These are phyloP conservation scores for Shargacucullia verbasci DNA, from an alignment of 2,888 invertebrate species.

Conservation along the genomic window DNA sequence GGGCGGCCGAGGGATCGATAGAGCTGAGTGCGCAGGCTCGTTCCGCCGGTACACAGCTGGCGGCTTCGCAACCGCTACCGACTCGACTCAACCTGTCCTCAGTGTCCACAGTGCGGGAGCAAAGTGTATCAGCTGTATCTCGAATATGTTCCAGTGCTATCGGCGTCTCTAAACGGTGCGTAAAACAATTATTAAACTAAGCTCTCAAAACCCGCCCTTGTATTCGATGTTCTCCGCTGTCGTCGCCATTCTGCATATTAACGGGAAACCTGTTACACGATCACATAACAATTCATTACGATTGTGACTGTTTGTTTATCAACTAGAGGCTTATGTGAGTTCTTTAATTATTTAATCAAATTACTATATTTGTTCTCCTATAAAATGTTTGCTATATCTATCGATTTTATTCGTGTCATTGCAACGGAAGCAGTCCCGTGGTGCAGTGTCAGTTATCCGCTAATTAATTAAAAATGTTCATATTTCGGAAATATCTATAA, in stretches of 20 bases:
- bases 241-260: conserved; percentile 67
- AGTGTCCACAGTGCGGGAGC: conserved; percentile 71
- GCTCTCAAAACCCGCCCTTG: conserved; percentile 11
- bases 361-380: conserved; percentile 13
- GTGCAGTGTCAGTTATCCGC: conserved; percentile 14
- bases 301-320: conserved; percentile 76
- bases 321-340: conserved; percentile 48
- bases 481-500: conserved; percentile 14
- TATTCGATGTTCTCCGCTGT: conserved; percentile 23
- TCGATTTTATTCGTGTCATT: conserved; percentile 38
- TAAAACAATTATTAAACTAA: conserved; percentile 51
- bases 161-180: conserved; percentile 82
- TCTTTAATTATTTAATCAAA: conserved; percentile 13
- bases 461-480: conserved; percentile 14
- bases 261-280: conserved; percentile 80
- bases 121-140: conserved; percentile 72
- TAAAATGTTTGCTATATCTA: conserved; percentile 28
- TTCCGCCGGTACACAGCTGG: conserved; percentile 76
- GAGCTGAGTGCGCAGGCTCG: conserved; percentile 83
- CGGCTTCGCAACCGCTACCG: conserved; percentile 70
- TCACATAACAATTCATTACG: conserved; percentile 67
- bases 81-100: conserved; percentile 69
- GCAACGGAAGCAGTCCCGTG: conserved; percentile 6
- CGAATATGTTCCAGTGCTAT: conserved; percentile 76
- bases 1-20: conserved; percentile 83